Evolutionary conservation across 2,113 vertebrate species (phyloP).

Genomic region (Chlorodrepanis virens): DNA sequence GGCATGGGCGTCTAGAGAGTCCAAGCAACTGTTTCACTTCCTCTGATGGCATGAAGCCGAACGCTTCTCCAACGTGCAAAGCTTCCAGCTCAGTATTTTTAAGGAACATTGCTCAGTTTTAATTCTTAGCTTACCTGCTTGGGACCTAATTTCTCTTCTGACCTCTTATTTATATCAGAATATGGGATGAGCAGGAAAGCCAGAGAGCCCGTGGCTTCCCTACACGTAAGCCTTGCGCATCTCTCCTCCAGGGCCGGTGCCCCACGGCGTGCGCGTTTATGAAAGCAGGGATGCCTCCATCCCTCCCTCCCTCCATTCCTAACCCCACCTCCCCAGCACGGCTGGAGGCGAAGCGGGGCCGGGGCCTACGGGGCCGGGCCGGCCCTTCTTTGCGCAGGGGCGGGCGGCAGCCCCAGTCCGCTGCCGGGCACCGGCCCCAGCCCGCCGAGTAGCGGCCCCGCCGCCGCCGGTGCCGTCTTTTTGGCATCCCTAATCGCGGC

Average conservation of each 20-base stretch:
- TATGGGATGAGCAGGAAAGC: background rate
- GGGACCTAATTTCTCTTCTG: background rate
- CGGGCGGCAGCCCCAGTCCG: background rate
- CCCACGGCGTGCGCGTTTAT: background rate
- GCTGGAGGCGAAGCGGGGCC: background rate
- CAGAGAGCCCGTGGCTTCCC: accelerated
- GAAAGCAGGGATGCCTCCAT: background rate
- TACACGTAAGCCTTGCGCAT: accelerated
- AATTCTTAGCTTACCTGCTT: background rate
- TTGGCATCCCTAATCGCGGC: slow-evolving; percentile 86
- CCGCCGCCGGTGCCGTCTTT: slow-evolving; percentile 64
- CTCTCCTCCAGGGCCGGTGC: background rate
- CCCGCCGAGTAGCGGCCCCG: background rate
- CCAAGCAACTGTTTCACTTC: background rate
- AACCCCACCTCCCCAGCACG: background rate
- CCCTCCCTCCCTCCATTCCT: background rate
- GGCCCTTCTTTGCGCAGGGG: background rate
- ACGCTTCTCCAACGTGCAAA: background rate
- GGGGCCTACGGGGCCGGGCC: background rate
- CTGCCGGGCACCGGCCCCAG: background rate
- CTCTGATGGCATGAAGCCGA: accelerated
- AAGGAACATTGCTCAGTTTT: background rate
- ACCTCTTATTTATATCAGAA: background rate
- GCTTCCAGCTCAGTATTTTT: background rate
- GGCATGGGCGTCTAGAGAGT: background rate